phyloP scores from a whole-genome alignment of 1,140 invertebrate species.

The Calephelis virginiensis region DNA sequence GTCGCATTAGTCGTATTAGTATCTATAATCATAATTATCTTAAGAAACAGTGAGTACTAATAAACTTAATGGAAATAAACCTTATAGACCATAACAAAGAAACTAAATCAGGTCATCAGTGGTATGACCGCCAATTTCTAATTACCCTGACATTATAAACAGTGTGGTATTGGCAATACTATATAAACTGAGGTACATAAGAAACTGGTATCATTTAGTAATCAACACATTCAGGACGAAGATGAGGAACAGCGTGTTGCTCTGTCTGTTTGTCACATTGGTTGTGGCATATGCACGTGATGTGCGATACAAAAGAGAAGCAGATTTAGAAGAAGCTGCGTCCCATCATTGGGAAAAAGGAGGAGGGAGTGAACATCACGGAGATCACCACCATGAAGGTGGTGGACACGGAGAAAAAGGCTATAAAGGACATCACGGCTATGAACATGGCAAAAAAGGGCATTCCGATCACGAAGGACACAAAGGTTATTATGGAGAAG shows the following conservation, averaged over 20 bases:
- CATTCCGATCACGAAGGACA: conserved; percentile 85
- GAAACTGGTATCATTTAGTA: conserved; percentile 69
- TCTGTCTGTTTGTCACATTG: conserved; percentile 44
- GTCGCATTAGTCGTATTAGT: not conserved
- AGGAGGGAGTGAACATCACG: conserved; percentile 73
- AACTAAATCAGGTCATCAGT: conserved; percentile 58
- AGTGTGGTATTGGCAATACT: conserved; percentile 69
- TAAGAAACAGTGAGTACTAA: not conserved
- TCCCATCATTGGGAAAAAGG: conserved; percentile 80
- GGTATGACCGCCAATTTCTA: conserved; percentile 49
- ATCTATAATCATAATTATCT: not conserved
- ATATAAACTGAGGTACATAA: conserved; percentile 64
- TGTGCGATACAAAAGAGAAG: conserved; percentile 58
- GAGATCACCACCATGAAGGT: conserved; percentile 68
- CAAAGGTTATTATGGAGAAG: conserved; percentile 83
- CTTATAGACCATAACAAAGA: conserved; percentile 33
- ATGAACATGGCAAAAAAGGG: conserved; percentile 83
- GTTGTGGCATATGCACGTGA: conserved; percentile 48
- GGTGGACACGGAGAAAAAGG: conserved; percentile 71
- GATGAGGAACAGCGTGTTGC: conserved; percentile 50
- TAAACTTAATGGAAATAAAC: conserved; percentile 23
- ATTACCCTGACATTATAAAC: conserved; percentile 67
- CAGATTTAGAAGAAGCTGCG: conserved; percentile 77
- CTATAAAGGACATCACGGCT: conserved; percentile 82
- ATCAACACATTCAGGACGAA: conserved; percentile 52